Conservation (phyloP, 2,113 vertebrate genomes). For the Odontophorus gujanensis region DNA sequence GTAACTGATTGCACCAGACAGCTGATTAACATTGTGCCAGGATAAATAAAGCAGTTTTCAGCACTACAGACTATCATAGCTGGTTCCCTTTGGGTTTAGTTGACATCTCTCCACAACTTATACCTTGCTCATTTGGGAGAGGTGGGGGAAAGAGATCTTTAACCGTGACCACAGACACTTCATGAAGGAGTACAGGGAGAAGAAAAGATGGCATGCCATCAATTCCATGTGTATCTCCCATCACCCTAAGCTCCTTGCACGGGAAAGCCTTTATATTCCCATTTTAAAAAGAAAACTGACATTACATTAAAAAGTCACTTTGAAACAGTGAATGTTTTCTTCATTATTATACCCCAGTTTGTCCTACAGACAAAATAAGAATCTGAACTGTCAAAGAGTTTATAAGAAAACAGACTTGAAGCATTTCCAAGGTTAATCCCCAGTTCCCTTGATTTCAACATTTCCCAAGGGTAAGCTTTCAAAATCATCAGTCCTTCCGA, state of each 20-base stretch:
- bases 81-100: conserved; percentile 5
- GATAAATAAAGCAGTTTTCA: conserved; percentile 31
- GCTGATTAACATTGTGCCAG: conserved; percentile 35
- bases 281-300: not conserved
- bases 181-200: not conserved
- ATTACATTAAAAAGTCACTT: not conserved
- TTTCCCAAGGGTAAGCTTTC: not conserved
- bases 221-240: not conserved
- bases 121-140: not conserved
- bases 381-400: not conserved
- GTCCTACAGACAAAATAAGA: not conserved
- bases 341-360: not conserved
- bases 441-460: not conserved
- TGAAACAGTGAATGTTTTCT: not conserved
- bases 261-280: not conserved
- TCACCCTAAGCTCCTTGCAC: not conserved
- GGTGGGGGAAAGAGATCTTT: not conserved
- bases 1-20: conserved; percentile 46
- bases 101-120: conserved; percentile 38
- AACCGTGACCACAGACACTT: not conserved
- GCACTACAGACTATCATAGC: not conserved
- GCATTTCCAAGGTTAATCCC: not conserved
- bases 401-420: not conserved
- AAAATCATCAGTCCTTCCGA: not conserved
- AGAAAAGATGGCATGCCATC: conserved; percentile 23